Evolutionary conservation across 2,888 invertebrate genomes (phyloP).

Genomic region (Drosophila tanythrix): DNA sequence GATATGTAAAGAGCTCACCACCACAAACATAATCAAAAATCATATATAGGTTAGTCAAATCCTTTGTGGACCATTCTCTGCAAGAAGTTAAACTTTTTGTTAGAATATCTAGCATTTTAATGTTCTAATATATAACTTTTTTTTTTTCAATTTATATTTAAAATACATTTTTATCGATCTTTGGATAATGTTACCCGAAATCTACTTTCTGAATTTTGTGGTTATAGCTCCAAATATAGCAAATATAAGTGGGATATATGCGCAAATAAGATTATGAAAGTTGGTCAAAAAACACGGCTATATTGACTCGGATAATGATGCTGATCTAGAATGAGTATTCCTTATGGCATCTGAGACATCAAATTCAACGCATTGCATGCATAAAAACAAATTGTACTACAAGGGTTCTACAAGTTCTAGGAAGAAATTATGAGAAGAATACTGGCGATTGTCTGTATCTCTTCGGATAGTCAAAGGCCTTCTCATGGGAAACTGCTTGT

Average conservation of each 20-base stretch:
- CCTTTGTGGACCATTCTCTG: slow-evolving; percentile 97
- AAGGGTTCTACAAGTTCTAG: neutral
- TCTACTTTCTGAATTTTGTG: neutral
- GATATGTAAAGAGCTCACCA: slow-evolving; percentile 98
- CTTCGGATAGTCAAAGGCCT: neutral
- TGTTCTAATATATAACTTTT: neutral
- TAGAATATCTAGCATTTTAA: neutral
- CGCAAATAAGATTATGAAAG: too few relatives aligned
- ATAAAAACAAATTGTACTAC: neutral
- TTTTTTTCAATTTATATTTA: neutral
- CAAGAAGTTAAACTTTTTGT: slow-evolving; percentile 54
- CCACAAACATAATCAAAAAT: slow-evolving; percentile 98
- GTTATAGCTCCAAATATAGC: neutral
- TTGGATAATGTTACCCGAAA: neutral
- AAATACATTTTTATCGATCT: neutral
- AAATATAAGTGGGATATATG: neutral
- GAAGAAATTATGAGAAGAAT: neutral
- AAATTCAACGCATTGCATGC: too few relatives aligned
- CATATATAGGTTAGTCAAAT: slow-evolving; percentile 97
- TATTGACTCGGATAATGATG: neutral
- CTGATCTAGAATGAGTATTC: neutral
- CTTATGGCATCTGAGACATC: too few relatives aligned
- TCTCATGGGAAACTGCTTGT: neutral
- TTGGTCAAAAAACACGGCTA: neutral
- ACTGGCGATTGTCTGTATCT: neutral